Percentiles rank a stretch among this genome's conserved stretches.
Conservation (phyloP, 2,113 vertebrate genomes). For the Nematolebias whitei region DNA sequence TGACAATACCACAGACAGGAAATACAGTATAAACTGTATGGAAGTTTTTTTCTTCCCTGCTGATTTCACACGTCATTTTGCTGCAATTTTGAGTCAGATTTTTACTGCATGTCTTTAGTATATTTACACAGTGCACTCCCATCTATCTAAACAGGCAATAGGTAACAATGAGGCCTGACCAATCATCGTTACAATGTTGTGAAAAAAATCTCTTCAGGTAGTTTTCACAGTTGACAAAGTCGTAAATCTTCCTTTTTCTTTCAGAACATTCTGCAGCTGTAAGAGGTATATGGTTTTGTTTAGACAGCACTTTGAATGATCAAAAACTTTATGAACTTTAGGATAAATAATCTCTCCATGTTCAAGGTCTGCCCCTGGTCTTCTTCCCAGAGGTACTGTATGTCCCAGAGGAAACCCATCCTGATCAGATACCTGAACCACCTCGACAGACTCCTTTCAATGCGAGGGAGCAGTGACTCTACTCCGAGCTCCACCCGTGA, state of each 20-base stretch:
- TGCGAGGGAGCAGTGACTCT: too few species aligned
- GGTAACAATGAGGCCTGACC: too few species aligned
- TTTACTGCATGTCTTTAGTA: too few species aligned
- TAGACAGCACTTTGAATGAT: not conserved
- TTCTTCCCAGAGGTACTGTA: too few species aligned
- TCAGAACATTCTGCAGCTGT: not conserved
- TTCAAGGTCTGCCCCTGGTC: too few species aligned
- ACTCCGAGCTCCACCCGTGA: too few species aligned
- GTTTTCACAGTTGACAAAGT: not conserved
- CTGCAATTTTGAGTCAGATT: not conserved
- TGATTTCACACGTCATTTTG: not conserved
- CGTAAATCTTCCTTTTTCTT: constrained; percentile 24
- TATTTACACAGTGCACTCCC: not conserved
- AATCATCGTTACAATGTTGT: not conserved
- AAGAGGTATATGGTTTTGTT: constrained; percentile 2
- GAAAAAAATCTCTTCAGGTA: not conserved
- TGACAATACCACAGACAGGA: constrained; percentile 8
- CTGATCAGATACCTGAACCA: too few species aligned
- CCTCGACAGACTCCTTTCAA: too few species aligned
- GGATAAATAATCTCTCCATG: too few species aligned
- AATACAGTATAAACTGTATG: not conserved
- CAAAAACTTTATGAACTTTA: too few species aligned
- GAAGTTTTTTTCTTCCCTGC: not conserved
- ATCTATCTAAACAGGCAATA: too few species aligned
- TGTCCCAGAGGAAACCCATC: too few species aligned